Base-by-base conservation (phyloP, 2,797 vertebrate genomes). In the Silurus aristotelis region DNA sequence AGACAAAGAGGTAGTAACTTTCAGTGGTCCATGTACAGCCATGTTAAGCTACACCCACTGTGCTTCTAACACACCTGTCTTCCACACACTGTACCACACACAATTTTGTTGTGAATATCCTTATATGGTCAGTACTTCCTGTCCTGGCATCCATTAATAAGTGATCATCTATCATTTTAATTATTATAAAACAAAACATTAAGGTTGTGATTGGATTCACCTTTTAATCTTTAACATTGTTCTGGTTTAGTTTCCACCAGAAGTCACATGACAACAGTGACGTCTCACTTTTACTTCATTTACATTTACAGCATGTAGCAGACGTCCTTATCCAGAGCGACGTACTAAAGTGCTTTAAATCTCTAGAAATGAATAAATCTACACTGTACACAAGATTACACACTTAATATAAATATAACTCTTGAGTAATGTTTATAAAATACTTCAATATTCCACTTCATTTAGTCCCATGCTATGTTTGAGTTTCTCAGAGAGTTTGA, bases 71-170 rank as follows among this genome's bases (percentile, higher is more conserved):
- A 52, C 15, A 8, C 6, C 1, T 64, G 12, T 12, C 63, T 27
- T 15, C 14, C 17, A 25, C 71, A 46, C 27, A 68, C 7, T 14
- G 14, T 38, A 38, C 15, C 7, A 68, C 20, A 67, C 67, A 43
- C 31, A 38, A 3, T 6, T n/a, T 73, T 52, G 43, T 48, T 14
- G 20, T 13, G 1, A 7, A 48, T 52, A 52, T 73, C 71, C 71
- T 73, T 73, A n/a, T n/a, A 73, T 52, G 70, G 43, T 72, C 43
- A 72, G 43, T n/a, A 71, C 8, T 46, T 71, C 68, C 38, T 71
- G 38, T 71, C 31, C 6, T 7, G 66, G 27, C 31, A 31, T 31
- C 31, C 31, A 31, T 67, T 12, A 25, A n/a, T 17, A 31, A 31
- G 66, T 31, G n/a, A 14, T 27, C 8, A 10, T n/a, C 61, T 13